These are phyloP conservation scores for Murina feae DNA, from an alignment of 2,113 vertebrate species.

Conservation along the genomic window DNA sequence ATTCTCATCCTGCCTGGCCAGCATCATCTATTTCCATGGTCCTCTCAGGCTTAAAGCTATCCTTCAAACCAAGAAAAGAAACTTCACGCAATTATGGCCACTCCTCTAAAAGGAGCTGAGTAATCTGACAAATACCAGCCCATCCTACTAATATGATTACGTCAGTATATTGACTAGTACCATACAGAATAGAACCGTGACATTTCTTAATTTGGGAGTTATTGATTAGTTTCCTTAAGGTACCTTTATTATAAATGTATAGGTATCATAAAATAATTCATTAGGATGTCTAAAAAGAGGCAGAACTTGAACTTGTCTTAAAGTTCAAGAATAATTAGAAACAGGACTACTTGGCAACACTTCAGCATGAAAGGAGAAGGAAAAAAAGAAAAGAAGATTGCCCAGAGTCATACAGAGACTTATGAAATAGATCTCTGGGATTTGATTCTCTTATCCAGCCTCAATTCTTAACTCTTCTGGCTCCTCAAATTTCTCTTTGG, in stretches of 20 bases:
- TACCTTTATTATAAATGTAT: neutral
- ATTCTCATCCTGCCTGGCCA: neutral
- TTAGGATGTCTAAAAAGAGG: conserved; percentile 1
- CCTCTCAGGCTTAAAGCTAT: neutral
- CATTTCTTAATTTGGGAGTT: neutral
- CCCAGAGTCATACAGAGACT: neutral
- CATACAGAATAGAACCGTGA: neutral
- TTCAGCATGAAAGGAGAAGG: neutral
- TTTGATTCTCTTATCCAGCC: neutral
- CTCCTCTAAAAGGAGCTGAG: neutral
- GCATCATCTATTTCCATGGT: neutral
- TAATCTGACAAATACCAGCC: neutral
- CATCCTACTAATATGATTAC: neutral
- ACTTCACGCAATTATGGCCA: neutral
- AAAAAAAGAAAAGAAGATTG: neutral
- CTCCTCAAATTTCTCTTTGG: conserved; percentile 9
- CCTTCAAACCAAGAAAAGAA: neutral
- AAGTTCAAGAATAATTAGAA: conserved; percentile 32
- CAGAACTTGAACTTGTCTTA: conserved; percentile 8
- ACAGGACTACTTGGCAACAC: neutral
- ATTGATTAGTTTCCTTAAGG: neutral
- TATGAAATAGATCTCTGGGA: neutral
- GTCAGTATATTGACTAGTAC: neutral
- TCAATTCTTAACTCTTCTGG: neutral
- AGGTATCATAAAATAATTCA: neutral